These are phyloP conservation scores for Thomomys bottae DNA, from an alignment of 2,113 vertebrate genomes.

Conservation along the genomic window DNA sequence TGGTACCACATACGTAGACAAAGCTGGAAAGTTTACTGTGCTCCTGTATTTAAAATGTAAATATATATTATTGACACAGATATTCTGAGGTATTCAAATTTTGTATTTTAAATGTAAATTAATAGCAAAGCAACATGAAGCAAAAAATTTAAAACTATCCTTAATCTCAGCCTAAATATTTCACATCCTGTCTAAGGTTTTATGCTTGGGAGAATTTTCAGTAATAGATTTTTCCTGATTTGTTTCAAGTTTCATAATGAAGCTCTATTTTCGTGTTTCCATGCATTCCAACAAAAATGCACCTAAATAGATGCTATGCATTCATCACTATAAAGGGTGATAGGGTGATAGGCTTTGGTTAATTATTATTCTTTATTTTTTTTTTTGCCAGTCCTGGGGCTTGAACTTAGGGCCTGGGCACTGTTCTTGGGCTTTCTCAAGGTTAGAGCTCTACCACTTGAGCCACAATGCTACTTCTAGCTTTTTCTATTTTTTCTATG, in stretches of 20 bases:
- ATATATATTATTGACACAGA: background rate
- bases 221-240: background rate
- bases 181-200: background rate
- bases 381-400: too few species aligned
- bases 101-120: constrained; percentile 25
- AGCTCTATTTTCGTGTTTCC: background rate
- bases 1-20: too few species aligned
- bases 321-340: background rate
- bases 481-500: too few species aligned
- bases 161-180: background rate
- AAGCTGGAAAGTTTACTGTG: constrained; percentile 11
- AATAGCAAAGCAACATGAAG: background rate
- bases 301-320: background rate
- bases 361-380: too few species aligned
- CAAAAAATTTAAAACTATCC: background rate
- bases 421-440: too few species aligned
- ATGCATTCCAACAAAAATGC: background rate
- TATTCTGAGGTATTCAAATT: background rate
- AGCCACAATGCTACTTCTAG: too few species aligned
- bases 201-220: background rate
- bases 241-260: background rate
- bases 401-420: too few species aligned
- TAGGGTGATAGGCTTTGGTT: too few species aligned
- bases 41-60: background rate
- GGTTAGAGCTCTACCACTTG: too few species aligned